phyloP scores from a whole-genome alignment of 2,113 vertebrate species.

The Albula goreensis region DNA sequence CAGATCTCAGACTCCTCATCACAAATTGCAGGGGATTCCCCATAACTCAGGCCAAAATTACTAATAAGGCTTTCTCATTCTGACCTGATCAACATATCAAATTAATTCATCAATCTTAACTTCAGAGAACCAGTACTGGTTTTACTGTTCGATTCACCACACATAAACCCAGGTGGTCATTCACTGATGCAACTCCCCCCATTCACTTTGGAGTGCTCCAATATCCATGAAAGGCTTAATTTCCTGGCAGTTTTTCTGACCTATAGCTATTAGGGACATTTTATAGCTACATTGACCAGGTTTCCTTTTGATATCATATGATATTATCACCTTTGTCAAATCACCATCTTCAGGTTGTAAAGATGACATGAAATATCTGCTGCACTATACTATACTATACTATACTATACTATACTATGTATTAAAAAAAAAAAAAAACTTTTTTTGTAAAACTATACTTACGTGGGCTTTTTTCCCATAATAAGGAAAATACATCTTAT shows the following conservation, averaged over 20 bases:
- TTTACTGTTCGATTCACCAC: neutral
- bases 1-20: neutral
- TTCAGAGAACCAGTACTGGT: neutral
- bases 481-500: slow-evolving; percentile 92
- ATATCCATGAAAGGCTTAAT: neutral
- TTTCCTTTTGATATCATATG: neutral
- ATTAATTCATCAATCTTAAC: neutral
- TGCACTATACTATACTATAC: too few relatives aligned
- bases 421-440: neutral
- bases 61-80: neutral
- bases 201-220: neutral
- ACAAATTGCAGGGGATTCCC: neutral
- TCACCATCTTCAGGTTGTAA: neutral
- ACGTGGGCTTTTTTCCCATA: slow-evolving; percentile 89
- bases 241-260: neutral
- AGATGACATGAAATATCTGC: neutral
- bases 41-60: neutral
- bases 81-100: neutral
- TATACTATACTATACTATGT: too few relatives aligned
- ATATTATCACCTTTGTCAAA: too few relatives aligned
- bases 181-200: neutral
- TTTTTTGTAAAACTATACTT: slow-evolving; percentile 62
- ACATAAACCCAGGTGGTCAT: neutral
- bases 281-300: neutral
- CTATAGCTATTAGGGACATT: neutral